phyloP scores from a whole-genome alignment of 2,113 vertebrate species.

The Cranoglanis bouderius region DNA sequence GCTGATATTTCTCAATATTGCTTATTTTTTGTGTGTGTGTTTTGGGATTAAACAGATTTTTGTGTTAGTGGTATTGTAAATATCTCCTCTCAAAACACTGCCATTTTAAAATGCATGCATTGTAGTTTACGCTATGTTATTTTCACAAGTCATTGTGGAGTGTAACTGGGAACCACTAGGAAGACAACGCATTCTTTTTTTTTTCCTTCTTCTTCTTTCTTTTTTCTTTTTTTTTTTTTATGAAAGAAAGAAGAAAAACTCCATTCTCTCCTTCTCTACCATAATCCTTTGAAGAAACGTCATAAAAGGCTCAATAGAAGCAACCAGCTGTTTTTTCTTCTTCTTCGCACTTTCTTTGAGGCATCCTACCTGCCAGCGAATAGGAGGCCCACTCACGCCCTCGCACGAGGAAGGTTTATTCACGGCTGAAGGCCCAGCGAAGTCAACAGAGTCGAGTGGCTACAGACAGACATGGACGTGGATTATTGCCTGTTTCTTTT shows the following conservation, averaged over 20 bases:
- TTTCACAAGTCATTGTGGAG: constrained; percentile 52
- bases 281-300: constrained; percentile 70
- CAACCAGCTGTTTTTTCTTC: constrained; percentile 72
- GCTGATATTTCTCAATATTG: neutral
- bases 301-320: constrained; percentile 75
- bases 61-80: neutral
- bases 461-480: constrained; percentile 48
- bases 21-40: neutral
- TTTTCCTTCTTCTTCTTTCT: too few relatives aligned
- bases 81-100: neutral
- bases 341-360: constrained; percentile 66
- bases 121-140: neutral
- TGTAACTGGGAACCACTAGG: constrained; percentile 63
- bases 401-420: constrained; percentile 68
- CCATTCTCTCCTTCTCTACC: constrained; percentile 55
- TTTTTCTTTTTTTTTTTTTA: too few relatives aligned
- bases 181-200: constrained; percentile 57
- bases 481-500: neutral
- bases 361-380: constrained; percentile 75
- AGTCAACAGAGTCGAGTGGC: constrained; percentile 52
- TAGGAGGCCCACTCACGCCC: constrained; percentile 73
- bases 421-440: constrained; percentile 61
- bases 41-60: neutral
- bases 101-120: neutral
- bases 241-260: neutral